phyloP scores from a whole-genome alignment of 1,140 invertebrate genomes.

The Arctopsyche grandis region DNA sequence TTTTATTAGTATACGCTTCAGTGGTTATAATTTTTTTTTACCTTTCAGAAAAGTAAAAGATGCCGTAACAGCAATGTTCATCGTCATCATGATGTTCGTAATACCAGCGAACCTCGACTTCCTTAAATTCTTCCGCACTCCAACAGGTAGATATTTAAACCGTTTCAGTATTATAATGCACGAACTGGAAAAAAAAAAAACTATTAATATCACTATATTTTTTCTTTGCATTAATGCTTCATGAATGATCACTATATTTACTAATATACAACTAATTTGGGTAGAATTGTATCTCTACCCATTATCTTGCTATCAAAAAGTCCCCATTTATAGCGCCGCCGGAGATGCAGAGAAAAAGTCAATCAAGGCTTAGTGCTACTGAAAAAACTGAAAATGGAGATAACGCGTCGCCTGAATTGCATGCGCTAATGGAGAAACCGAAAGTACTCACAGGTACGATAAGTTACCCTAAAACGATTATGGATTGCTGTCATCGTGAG shows the following conservation, averaged over 20 bases:
- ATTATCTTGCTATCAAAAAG: slow-evolving; percentile 34
- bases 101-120: slow-evolving; percentile 82
- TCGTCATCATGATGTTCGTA: slow-evolving; percentile 83
- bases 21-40: slow-evolving; percentile 11
- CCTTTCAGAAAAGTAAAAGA: slow-evolving; percentile 76
- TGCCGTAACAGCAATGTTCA: slow-evolving; percentile 83
- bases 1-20: background rate
- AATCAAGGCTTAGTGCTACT: slow-evolving; percentile 37
- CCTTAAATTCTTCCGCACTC: slow-evolving; percentile 71
- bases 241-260: slow-evolving; percentile 38
- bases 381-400: slow-evolving; percentile 49
- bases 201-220: slow-evolving; percentile 20
- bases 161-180: slow-evolving; percentile 33
- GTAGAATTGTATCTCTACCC: slow-evolving; percentile 27
- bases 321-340: slow-evolving; percentile 48
- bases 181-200: slow-evolving; percentile 19
- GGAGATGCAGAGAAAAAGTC: slow-evolving; percentile 36
- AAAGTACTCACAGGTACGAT: slow-evolving; percentile 45
- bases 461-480: background rate
- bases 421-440: slow-evolving; percentile 36
- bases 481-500: slow-evolving; percentile 13
- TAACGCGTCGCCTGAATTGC: slow-evolving; percentile 36
- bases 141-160: slow-evolving; percentile 52
- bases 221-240: slow-evolving; percentile 38
- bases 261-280: slow-evolving; percentile 37